Base-by-base conservation (phyloP, 1,140 invertebrate species). In the Globodera rostochiensis region DNA sequence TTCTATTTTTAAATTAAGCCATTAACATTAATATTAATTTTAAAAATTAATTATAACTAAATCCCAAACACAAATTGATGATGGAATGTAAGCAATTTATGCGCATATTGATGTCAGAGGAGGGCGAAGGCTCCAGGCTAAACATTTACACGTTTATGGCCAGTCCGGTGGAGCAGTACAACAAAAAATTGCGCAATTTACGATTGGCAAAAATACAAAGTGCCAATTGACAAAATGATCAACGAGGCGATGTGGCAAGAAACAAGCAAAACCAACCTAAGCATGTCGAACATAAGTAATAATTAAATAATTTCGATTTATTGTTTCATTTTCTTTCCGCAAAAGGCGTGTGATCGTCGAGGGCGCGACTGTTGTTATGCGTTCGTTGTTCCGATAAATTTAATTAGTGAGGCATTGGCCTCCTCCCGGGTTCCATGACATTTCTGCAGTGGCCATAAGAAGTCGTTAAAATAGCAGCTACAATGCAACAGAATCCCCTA, bases 51-150 rank as follows among this genome's bases (percentile, higher is more conserved):
- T 64, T 13, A 13, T 64, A 15, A 15, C n/a, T n/a, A 73, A 36
- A 36, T 9, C 6, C 69, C 45, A 8, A 7, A 3, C 46, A 73
- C 50, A 9, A 78, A 49, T 78, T 67, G 50, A 21, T 78, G 11
- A 71, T 78, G 36, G 21, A 73, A 6, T 80, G 79, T 50, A 80
- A 80, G 74, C 36, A 66, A 49, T 80, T 76, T 66, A 80, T 80
- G 47, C 50, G 79, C 47, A 71, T 76, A 46, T 46, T 80, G 49
- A 36, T 70, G 47, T 69, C 77, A 19, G 77, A 78, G 53, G 60
- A 46, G 47, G 73, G 15, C 21, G 53, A 80, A 66, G 70, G 70
- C 4, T 73, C 70, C 4, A 76, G 47, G 46, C 7, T 80, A 6
- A 73, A 80, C 64, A 46, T 80, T 47, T 57, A 57, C 53, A 45